Conservation (phyloP, 2,888 invertebrate species). For the Orthonevra nobilis region DNA sequence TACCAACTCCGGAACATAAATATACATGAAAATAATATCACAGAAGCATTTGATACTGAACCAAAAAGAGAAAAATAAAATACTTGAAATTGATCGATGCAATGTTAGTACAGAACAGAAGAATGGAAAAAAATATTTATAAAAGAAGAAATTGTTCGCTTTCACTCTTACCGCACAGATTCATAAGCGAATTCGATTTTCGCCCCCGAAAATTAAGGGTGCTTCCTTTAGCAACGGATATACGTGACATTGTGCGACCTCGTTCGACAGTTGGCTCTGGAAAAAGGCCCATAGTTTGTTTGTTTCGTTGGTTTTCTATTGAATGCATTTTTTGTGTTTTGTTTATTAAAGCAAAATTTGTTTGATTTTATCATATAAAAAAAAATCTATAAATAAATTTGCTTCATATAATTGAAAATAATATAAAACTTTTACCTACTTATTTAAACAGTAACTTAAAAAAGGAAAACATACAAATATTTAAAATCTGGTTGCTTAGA, state of each 20-base stretch:
- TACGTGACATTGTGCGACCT: constrained; percentile 83
- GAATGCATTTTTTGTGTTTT: constrained; percentile 30
- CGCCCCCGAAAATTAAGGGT: constrained; percentile 93
- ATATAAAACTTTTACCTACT: constrained; percentile 21
- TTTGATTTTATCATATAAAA: constrained; percentile 28
- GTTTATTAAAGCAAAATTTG: constrained; percentile 12
- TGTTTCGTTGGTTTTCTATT: constrained; percentile 54
- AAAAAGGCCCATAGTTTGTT: constrained; percentile 74
- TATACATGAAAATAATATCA: neutral
- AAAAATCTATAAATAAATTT: constrained; percentile 23
- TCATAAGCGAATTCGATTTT: constrained; percentile 97
- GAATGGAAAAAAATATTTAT: constrained; percentile 60
- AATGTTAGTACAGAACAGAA: constrained; percentile 63
- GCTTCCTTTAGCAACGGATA: constrained; percentile 90
- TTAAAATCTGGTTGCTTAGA: constrained; percentile 38
- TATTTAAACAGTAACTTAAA: constrained; percentile 19
- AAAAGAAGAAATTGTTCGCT: constrained; percentile 62
- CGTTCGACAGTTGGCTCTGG: constrained; percentile 81
- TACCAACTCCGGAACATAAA: neutral
- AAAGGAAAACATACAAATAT: constrained; percentile 45
- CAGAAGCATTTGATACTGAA: constrained; percentile 1
- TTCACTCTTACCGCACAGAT: constrained; percentile 94
- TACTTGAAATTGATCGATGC: constrained; percentile 15
- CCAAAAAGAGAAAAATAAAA: neutral
- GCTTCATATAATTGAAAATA: constrained; percentile 18